These are phyloP conservation scores for Ashinkailepas kermadecensis DNA, from an alignment of 2,888 invertebrate genomes.

Conservation along the genomic window DNA sequence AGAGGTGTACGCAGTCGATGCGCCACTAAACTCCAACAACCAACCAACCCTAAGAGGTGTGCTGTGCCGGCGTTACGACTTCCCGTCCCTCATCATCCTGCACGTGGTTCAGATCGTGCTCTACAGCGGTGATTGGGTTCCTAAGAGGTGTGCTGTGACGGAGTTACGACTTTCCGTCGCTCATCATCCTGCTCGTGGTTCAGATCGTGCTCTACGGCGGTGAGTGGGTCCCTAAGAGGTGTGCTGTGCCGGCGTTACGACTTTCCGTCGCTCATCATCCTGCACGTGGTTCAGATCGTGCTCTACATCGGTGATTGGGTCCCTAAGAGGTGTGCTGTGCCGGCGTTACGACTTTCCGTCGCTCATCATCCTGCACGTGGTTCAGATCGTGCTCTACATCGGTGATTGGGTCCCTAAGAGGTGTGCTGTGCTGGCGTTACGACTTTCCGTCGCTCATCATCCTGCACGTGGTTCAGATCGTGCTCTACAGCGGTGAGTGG, in stretches of 20 bases:
- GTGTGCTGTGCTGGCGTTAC: too few species aligned
- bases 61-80: too few species aligned
- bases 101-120: conserved; percentile 88
- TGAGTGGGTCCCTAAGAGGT: conserved; percentile 42
- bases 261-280: conserved; percentile 87
- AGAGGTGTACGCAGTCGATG: too few species aligned
- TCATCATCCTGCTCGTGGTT: conserved; percentile 85
- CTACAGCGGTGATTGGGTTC: conserved; percentile 59
- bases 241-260: too few species aligned
- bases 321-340: too few species aligned
- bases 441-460: conserved; percentile 91
- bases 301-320: conserved; percentile 65
- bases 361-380: conserved; percentile 81
- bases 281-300: conserved; percentile 86
- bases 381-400: conserved; percentile 81
- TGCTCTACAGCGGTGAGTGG: conserved; percentile 70
- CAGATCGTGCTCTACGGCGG: conserved; percentile 82
- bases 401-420: conserved; percentile 48
- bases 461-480: conserved; percentile 83
- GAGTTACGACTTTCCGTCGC: conserved; percentile 93
- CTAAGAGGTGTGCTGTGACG: too few species aligned
- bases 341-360: too few species aligned
- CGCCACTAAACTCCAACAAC: too few species aligned
- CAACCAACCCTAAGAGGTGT: too few species aligned
- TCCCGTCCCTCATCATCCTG: conserved; percentile 87